Evolutionary conservation across 2,113 vertebrate species (phyloP), one percentile per base, ranked within the genome.

Genomic region (Caracal caracal): DNA sequence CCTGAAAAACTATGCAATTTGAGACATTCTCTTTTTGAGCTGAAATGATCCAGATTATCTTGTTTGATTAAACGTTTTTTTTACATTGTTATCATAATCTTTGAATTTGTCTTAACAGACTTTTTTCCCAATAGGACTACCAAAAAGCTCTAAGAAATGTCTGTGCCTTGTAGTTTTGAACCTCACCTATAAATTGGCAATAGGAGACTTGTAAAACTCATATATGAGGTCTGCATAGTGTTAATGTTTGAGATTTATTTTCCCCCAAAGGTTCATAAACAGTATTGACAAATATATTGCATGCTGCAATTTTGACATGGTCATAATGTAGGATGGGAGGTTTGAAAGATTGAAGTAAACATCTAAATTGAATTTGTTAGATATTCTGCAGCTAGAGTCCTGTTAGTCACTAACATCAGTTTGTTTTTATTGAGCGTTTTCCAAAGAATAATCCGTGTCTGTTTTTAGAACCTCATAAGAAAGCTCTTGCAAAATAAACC

Each of bases 261-360:
- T 20, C 89, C 97, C 68, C 86, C 49, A 47, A 97, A 89, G 96
- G 93, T 96, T 97, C 86, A 71, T 97, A 95, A 97, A 89, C 26
- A 96, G 61, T 95, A 96, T 49, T 92, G 95, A 98, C 16, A 40
- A 98, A 97, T 96, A 97, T 73, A 89, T 96, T 94, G 13, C 68
- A 95, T 47, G 76, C 61, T 61, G 9, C 35, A 63, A 85, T 98
- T 98, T 97, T 97, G 65, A 90, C 63, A 47, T 56, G 85, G 76
- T 86, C 26, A 4, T 97, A 93, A 93, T 63, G 26, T 63, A 93
- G 93, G 28, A 47, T 84, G 84, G 61, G 73, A 96, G 94, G 30
- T 70, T 97, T 93, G 63, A 94, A 98, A 97, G 61, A 63, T 95
- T 98, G 97, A 97, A 95, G 92, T 88, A 97, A 98, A 97, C 35